Base-by-base conservation (phyloP, 2,113 vertebrate species). In the Rallus limicola region DNA sequence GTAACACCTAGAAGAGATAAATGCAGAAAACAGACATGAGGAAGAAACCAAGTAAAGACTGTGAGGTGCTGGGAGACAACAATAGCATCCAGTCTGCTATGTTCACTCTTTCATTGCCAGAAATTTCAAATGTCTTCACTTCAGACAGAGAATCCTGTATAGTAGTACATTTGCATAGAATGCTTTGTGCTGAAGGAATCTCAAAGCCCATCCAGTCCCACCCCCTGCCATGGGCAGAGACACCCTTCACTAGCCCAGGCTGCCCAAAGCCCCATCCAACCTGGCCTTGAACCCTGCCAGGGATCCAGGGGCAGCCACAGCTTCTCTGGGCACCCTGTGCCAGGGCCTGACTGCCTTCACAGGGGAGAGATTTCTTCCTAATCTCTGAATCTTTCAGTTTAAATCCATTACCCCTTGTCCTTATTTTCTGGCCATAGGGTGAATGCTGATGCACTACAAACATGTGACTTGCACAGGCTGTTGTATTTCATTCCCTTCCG, bases 401-500 rank as follows among this genome's bases (percentile, higher is more conserved):
- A 26, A 26, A 53, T 6, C 52, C 52, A 53, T 24, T 53, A 25
- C 25, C 52, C 52, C 25, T 53, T 53, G 25, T 53, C 52, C 52
- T 25, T 53, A 26, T 53, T 26, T 86, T 94, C 75, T 95, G 90
- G 90, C 89, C 94, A 15, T 0, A 42, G 65, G 67, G 38, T 29
- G 82, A 91, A 94, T 93, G 69, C 72, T 92, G 94, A 92, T 91
- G 77, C 53, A 59, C 78, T 93, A 86, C 72, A 95, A 95, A 93
- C 52, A 74, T 69, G 85, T 95, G 88, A 96, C 72, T 96, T 96
- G 94, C 23, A 29, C 74, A 91, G 69, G 64, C 94, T 91, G 80
- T 60, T 95, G 56, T 75, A 84, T 82, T 96, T 95, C 48, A 84
- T 96, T 97, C 93, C 91, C 93, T 96, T 90, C 85, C 44, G 68